Evolutionary conservation across 1,140 invertebrate species (phyloP), one percentile per base, ranked within the genome.

Genomic region (Drosophila insularis): DNA sequence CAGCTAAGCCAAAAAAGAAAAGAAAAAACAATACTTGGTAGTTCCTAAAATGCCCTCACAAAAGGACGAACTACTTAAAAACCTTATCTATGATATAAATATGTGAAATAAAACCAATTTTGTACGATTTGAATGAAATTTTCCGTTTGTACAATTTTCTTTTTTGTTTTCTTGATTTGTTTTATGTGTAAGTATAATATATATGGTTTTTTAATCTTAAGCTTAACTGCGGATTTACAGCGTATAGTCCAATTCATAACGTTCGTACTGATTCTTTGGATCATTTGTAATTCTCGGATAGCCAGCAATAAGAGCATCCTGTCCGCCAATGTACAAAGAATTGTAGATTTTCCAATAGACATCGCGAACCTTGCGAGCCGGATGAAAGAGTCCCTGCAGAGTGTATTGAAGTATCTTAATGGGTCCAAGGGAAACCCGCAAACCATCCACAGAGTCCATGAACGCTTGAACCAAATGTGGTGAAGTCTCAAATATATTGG

Each of bases 301-400:
- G 11, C 98, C 98, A 50, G 98, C 97, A n/a, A 99, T 98, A 27
- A 99, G 94, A 7, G 98, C 96, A 93, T 99, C 99, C 93, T 99
- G 98, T 31, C 98, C 98, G 14, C 99, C 99, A 82, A 99, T 99
- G 87, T 99, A 99, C 13, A 99, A 94, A 2, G 98, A 99, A 93
- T 99, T 99, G 92, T 99, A 99, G 76, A 99, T 98, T 93, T 99
- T 99, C 99, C 99, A 99, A 92, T 99, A 99, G 1, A 99, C 98
- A 92, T 99, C 99, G 32, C 99, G 95, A 1, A 99, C 99, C 94
- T 99, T 99, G 66, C 99, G 94, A 8, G 99, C 99, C 8, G 99
- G 99, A 94, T 99, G 99, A 92, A 99, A 99, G 19, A 99, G 92
- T 58, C 98, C 99, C 95, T 99, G 98, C 78, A 99, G 92, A 10